Evolutionary conservation across 1,140 invertebrate genomes (phyloP).

Genomic region (Notospermus geniculatus): DNA sequence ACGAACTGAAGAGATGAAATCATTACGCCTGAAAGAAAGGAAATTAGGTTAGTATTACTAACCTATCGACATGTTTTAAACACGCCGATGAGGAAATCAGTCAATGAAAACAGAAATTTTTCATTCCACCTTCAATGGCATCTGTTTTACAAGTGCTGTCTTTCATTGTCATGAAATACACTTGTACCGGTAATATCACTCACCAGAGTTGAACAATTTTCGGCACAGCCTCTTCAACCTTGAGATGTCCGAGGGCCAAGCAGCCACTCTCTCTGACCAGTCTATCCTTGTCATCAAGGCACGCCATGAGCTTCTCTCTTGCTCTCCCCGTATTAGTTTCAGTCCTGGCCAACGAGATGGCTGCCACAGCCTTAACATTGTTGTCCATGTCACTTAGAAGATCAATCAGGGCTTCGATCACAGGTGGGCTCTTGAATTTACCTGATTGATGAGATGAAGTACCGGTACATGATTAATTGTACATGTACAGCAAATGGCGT

Average conservation of each 20-base stretch:
- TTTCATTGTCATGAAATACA: no score
- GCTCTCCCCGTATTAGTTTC: slow-evolving; percentile 4
- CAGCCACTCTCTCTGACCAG: slow-evolving; percentile 22
- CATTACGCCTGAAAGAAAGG: slow-evolving; percentile 15
- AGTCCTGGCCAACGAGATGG: slow-evolving; percentile 17
- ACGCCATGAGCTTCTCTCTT: slow-evolving; percentile 11
- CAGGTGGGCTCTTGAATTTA: slow-evolving; percentile 19
- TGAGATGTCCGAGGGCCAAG: slow-evolving; percentile 17
- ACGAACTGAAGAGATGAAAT: slow-evolving; percentile 12
- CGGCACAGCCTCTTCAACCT: slow-evolving; percentile 14
- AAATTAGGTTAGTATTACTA: no score
- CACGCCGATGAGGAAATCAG: no score
- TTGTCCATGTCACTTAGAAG: slow-evolving; percentile 20
- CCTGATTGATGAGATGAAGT: slow-evolving; percentile 7
- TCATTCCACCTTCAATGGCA: no score
- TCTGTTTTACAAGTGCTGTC: no score
- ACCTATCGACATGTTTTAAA: no score
- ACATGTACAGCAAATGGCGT: no score
- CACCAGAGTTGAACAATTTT: slow-evolving; percentile 21
- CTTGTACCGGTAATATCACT: neutral
- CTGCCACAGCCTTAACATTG: slow-evolving; percentile 16
- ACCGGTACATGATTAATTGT: no score
- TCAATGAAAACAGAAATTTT: no score
- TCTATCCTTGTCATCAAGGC: slow-evolving; percentile 17
- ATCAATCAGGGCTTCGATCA: slow-evolving; percentile 20